Evolutionary conservation across 1,140 invertebrate species (phyloP).

Genomic region (Saccostrea glomerata): DNA sequence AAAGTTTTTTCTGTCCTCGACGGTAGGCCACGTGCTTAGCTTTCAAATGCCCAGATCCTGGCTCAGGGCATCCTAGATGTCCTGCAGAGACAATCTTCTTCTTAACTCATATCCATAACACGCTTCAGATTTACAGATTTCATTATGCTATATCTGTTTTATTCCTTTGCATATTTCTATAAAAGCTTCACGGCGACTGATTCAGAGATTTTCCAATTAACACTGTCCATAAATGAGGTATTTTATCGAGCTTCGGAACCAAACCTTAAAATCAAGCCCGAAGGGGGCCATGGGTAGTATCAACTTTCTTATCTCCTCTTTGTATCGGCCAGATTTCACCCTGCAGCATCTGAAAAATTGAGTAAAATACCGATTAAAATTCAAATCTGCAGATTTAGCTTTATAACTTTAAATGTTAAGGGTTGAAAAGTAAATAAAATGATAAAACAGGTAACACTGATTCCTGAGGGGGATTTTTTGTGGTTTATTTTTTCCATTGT

Average conservation of each 20-base stretch:
- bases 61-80: not conserved
- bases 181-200: slow-evolving; percentile 14
- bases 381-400: slow-evolving; percentile 32
- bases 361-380: slow-evolving; percentile 19
- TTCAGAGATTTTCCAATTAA: slow-evolving; percentile 20
- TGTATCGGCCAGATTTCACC: not conserved
- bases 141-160: slow-evolving; percentile 22
- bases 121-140: slow-evolving; percentile 31
- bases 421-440: not conserved
- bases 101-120: slow-evolving; percentile 24
- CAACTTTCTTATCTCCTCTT: slow-evolving; percentile 22
- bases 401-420: slow-evolving; percentile 31
- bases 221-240: not conserved
- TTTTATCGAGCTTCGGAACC: not conserved
- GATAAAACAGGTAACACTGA: not conserved
- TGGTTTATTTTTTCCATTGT: not conserved
- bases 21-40: slow-evolving; percentile 6
- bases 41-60: slow-evolving; percentile 23
- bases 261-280: not conserved
- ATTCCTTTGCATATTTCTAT: slow-evolving; percentile 20
- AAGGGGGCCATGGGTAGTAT: not conserved
- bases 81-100: slow-evolving; percentile 35
- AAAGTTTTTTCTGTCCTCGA: not conserved
- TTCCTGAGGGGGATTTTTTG: not conserved
- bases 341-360: not conserved